These are phyloP conservation scores for Danio kyathit DNA, from an alignment of 2,797 vertebrate species.

Conservation along the genomic window DNA sequence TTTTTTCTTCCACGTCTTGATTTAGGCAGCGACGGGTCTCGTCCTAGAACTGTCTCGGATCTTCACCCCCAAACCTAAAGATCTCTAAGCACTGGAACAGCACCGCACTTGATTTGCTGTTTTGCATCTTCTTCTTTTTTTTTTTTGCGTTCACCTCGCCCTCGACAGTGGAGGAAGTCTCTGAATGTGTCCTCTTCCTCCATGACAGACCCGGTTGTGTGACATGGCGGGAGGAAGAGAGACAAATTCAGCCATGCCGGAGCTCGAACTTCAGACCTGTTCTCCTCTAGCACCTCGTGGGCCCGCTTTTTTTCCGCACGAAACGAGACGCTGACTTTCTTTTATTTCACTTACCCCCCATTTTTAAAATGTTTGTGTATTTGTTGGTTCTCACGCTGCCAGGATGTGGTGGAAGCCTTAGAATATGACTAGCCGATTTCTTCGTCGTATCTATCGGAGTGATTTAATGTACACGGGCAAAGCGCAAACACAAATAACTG, in stretches of 20 bases:
- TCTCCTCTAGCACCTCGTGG: background rate
- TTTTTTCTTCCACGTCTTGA: slow-evolving; percentile 31
- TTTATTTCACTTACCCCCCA: background rate
- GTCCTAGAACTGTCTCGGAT: slow-evolving; percentile 74
- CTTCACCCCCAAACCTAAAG: slow-evolving; percentile 63
- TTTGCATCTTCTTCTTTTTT: slow-evolving; percentile 52
- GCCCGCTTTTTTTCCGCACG: background rate
- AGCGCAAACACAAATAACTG: slow-evolving; percentile 26
- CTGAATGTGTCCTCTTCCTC: slow-evolving; percentile 33
- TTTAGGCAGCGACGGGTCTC: slow-evolving; percentile 50
- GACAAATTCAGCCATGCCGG: slow-evolving; percentile 17
- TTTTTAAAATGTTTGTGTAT: slow-evolving; percentile 16
- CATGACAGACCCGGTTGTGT: slow-evolving; percentile 12
- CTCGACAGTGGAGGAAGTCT: slow-evolving; percentile 21
- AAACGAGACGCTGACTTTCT: background rate
- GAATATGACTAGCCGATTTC: slow-evolving; percentile 50
- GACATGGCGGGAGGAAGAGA: slow-evolving; percentile 4
- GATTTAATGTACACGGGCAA: slow-evolving; percentile 21
- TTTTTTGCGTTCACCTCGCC: slow-evolving; percentile 12
- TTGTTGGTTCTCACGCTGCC: slow-evolving; percentile 34
- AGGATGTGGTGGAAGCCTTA: slow-evolving; percentile 56
- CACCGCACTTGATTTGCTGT: slow-evolving; percentile 65
- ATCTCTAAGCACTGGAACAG: slow-evolving; percentile 76
- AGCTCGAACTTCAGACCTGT: slow-evolving; percentile 27
- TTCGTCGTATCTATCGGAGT: slow-evolving; percentile 41